Base-by-base conservation (phyloP, 2,113 vertebrate species). In the Ageneiosus marmoratus region DNA sequence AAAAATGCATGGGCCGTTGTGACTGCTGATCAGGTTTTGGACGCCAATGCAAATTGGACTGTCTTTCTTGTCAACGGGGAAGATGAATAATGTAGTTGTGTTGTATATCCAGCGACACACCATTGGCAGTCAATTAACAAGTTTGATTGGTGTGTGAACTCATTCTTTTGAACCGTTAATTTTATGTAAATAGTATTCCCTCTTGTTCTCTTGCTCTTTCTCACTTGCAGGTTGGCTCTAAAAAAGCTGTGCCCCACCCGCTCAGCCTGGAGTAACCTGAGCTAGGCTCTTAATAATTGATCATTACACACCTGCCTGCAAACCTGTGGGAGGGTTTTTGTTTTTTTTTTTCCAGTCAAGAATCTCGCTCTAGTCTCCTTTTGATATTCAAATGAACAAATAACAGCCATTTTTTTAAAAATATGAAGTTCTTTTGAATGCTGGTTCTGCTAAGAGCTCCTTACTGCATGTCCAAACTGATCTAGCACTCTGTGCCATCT, bases 71-170 rank as follows among this genome's bases (percentile, higher is more conserved):
- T 97, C 97, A 97, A 92, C 94, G 93, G 95, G 94, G 94, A 93
- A 95, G 96, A 97, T 97, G 96, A 97, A 97, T 98, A 96, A 98
- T 97, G 96, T 95, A 96, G 95, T 95, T 96, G 94, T 96, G 96
- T 97, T 97, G 96, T 96, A 96, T 96, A 96, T 96, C 96, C 96
- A 96, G 95, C 95, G 96, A 96, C 96, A 96, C 95, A 91, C 95
- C 96, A 97, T 97, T 97, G 97, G 97, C 97, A 98, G 97, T 98
- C 97, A 98, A 98, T 98, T 98, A 98, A 97, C 97, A 97, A 96
- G 96, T 98, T 98, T 98, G 97, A 98, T 98, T 98, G 97, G 96
- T 98, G 96, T 97, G 96, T 96, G 96, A 97, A 97, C 95, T 97
- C 95, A 95, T 96, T 96, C 97, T 97, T 98, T 98, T 98, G 97